Conservation (phyloP, 2,888 invertebrate genomes). For the Pterobdella sp. region DNA sequence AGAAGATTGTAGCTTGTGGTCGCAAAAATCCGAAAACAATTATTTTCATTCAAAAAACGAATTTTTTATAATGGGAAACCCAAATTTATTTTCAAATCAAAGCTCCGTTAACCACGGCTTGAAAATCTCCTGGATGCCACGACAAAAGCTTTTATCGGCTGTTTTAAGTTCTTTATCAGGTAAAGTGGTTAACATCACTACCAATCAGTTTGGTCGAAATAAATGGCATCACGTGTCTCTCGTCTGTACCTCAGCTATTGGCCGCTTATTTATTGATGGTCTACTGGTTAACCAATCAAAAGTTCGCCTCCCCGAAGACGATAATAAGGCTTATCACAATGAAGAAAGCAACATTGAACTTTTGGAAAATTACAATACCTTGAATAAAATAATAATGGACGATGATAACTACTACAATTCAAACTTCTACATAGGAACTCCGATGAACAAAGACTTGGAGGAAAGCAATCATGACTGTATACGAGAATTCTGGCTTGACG, state of each 20-base stretch:
- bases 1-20: neutral
- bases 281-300: neutral
- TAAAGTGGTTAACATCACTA: neutral
- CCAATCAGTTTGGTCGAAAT: neutral
- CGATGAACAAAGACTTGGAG: neutral
- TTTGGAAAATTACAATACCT: neutral
- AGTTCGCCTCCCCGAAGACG: neutral
- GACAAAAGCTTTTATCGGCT: neutral
- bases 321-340: neutral
- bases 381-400: neutral
- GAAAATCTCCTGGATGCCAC: constrained; percentile 17
- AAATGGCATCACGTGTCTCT: constrained; percentile 26
- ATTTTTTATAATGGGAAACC: constrained; percentile 1
- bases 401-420: neutral
- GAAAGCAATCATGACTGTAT: neutral
- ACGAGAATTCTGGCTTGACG: constrained; percentile 13
- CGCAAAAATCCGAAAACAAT: neutral
- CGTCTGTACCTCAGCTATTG: neutral
- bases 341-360: neutral
- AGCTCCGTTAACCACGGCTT: neutral
- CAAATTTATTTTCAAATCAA: neutral
- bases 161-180: constrained; percentile 1
- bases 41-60: neutral
- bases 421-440: constrained; percentile 13
- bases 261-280: constrained; percentile 15